Evolutionary conservation across 37 sponge, comb jelly and placozoan genomes (phyloP), one percentile per base, ranked within the genome.

Genomic region (Mnemiopsis leidyi): DNA sequence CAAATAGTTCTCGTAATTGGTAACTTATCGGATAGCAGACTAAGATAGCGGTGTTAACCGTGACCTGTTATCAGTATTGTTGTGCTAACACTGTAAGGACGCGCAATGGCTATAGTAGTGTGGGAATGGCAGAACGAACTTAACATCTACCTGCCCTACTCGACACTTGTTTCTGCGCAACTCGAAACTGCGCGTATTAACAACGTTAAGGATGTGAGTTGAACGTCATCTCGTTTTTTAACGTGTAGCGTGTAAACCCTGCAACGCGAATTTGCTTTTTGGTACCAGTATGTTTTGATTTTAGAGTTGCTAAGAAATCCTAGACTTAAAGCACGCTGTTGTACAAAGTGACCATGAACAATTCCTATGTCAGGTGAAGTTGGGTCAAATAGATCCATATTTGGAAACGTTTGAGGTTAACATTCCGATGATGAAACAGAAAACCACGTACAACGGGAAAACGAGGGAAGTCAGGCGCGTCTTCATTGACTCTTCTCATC

Each of bases 131-230:
- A 32, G 48, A 40, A 40, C 24, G 90, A 85, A 7, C 23, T 23
- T 37, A 85, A 85, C 90, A 40, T 33, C 90, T 85, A 40, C 90
- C 40, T 85, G 0, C 90, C 90, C 28, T 85, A 85, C 23, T 85
- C 90, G 0, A 39, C 26, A 9, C 26, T 39, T 1, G 90, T 85
- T 1, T 85, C 61, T 2, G 24, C 23, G 0, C 29, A 40, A 3
- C 48, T 85, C 2, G 90, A 85, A 25, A 25, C 3, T 9, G 90
- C 90, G n/a, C 24, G 23, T 16, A 39, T 25, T 38, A 2, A 39
- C 23, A 85, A 85, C 48, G 5, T 16, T 20, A 38, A 85, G 39
- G 26, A 40, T 25, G 90, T 85, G 36, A 39, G 9, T 48, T 13
- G 9, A 13, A 5, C 61, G 61, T 48, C 5, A 48, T 18, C 13